Base-by-base conservation (phyloP, 2,888 invertebrate species). In the Augochlorella aurata region DNA sequence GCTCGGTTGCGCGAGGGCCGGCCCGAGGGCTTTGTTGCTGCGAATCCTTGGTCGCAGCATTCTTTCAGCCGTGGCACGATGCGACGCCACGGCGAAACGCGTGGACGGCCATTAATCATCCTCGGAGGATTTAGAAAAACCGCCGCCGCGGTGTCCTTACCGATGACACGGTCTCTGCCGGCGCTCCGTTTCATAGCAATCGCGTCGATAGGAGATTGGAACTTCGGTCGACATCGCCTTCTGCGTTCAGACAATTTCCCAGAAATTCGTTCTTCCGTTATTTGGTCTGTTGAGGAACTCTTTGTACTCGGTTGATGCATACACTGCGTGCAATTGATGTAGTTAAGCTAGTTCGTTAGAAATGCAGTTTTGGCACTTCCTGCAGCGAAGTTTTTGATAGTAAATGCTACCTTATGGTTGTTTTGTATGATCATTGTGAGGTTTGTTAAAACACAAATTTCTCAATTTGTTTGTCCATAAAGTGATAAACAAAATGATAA, bases 101-200 rank as follows among this genome's bases (percentile, higher is more conserved):
- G 61, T 54, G 78, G 73, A 70, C 65, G 69, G 68, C 69, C 80
- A 84, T 84, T 84, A 84, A 84, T 84, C 84, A 84, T 83, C 77
- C 50, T 16, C 47, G 24, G 65, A 69, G 58, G 83, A 84, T 83
- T 84, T 77, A 84, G 83, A 84, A 63, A 83, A 84, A 84, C 68
- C 83, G 79, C 54, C 78, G 63, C n/a, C 66, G 67, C 72, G 65
- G 45, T 67, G 79, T 79, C 71, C 82, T 69, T 79, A 49, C 18
- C 83, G 83, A 84, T 77, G 79, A 83, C 79, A 79, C 65, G 67
- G 38, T 38, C 44, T 52, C 63, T 63, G 45, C 69, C 45, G 18
- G 73, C 63, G 44, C 70, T 65, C 54, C 14, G 12, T 21, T 58
- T 58, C 54, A 24, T 14, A 21, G 24, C 49, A 66, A 50, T 58